Conservation (phyloP, 2,888 invertebrate species). For the Tipula lateralis region DNA sequence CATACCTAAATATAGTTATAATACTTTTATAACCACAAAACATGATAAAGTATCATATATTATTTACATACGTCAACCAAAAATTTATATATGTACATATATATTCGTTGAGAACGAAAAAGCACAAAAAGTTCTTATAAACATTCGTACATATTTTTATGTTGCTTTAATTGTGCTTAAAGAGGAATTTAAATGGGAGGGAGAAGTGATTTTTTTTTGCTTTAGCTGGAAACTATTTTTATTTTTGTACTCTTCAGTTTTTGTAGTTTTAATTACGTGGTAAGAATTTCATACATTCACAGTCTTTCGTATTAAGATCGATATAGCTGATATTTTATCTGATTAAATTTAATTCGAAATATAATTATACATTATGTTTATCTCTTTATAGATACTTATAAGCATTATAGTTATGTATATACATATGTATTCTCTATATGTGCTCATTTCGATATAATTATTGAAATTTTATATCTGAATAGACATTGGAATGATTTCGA, state of each 20-base stretch:
- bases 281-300: neutral
- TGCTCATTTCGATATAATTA: too few relatives aligned
- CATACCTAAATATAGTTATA: neutral
- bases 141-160: neutral
- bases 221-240: neutral
- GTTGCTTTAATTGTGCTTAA: neutral
- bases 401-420: neutral
- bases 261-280: constrained; percentile 4
- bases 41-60: constrained; percentile 11
- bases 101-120: neutral
- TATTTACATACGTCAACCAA: constrained; percentile 19
- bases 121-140: neutral
- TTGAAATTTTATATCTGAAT: too few relatives aligned
- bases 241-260: neutral
- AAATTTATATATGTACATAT: neutral
- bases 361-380: constrained; percentile 19
- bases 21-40: neutral
- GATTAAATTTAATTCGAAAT: constrained; percentile 19
- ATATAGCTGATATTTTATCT: constrained; percentile 19
- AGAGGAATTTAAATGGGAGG: neutral
- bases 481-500: too few relatives aligned
- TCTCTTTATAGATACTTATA: neutral
- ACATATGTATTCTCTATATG: neutral
- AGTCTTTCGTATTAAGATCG: neutral
- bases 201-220: neutral